Evolutionary conservation across 2,797 vertebrate genomes (phyloP), one percentile per base, ranked within the genome.

Genomic region (Parambassis ranga): DNA sequence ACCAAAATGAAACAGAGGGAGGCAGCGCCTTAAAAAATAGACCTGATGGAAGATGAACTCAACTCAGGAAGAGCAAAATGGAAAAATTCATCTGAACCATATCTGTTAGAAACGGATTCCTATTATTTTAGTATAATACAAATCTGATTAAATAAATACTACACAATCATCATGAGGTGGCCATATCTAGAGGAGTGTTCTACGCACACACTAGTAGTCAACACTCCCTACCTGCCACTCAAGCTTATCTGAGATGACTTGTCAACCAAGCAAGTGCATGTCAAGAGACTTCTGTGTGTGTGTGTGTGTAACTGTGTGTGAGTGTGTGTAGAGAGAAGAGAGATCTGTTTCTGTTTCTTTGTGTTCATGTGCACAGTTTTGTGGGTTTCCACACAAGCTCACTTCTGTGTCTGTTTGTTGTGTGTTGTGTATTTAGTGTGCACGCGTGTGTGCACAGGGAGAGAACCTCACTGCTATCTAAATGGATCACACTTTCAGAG

Each of bases 401-500:
- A 8, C 24, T 13, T 19, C n/a, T 18, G 51, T 55, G 62, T 71
- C 36, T 69, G 68, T 76, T 42, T 76, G 64, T 60, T 19, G 43
- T 30, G 26, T 10, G 27, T 66, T 61, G 59, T 66, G 51, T 52
- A 66, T 66, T 73, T 59, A 48, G 71, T 16, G 57, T 39, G 65
- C 41, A 15, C 31, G 51, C 18, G 42, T 55, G 55, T 36, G 51
- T 11, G 64, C 15, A 18, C 42, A 7, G 71, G 46, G 59, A 59
- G 59, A 79, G 67, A 80, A 81, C 62, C 76, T 74, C 20, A 9
- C 72, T 44, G 6, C 87, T 91, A 92, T 93, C 92, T 92, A 92
- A 92, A 93, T 93, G 89, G 90, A 93, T 93, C 91, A 74, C 87
- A 88, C 89, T 90, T 89, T 85, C 87, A 81, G 81, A 86, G 82